Evolutionary conservation across 2,888 invertebrate genomes (phyloP), one percentile per base, ranked within the genome.

Genomic region (Elegia similella): DNA sequence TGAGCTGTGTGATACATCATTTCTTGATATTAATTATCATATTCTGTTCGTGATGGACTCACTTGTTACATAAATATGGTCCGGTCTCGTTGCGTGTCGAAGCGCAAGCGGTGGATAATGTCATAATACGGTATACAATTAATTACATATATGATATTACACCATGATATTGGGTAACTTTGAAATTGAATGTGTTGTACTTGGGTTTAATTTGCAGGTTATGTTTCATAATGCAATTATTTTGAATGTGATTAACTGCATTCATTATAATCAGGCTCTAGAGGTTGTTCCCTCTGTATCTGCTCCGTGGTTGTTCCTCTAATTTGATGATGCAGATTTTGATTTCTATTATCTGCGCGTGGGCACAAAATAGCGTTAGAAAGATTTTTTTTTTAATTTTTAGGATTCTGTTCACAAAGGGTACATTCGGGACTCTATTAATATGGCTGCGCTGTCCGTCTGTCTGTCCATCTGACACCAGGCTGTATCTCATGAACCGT

Each of bases 1-100:
- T 32, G 29, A 46, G 13, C 52, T 42, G 23, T 42, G 23, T 42
- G 52, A 23, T 53, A 48, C 23, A 38, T 57, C 34, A 52, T 44
- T 50, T 16, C 17, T 34, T 17, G 46, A 44, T 55, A 38, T 34
- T 12, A 34, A 50, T 50, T 48, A 48, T 7, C 15, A 48, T 48
- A 15, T 38, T 56, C 6, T 17, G 42, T 48, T 42, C 38, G 42
- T 48, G 42, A 52, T 13, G 34, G 42, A 30, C 16, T 12, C 13
- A 34, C 34, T 50, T 17, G 50, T 50, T 50, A 34, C 34, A 34
- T 50, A 50, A 50, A 50, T 34, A 34, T 12, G 23, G 12, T 23
- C 10, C 17, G 50, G 34, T 34, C 17, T 38, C 34, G 16, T 50
- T 50, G 50, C 38, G 50, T 34, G 50, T 15, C 50, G 50, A 50